phyloP scores from a whole-genome alignment of 2,113 vertebrate species.

The Terrapene triunguis region DNA sequence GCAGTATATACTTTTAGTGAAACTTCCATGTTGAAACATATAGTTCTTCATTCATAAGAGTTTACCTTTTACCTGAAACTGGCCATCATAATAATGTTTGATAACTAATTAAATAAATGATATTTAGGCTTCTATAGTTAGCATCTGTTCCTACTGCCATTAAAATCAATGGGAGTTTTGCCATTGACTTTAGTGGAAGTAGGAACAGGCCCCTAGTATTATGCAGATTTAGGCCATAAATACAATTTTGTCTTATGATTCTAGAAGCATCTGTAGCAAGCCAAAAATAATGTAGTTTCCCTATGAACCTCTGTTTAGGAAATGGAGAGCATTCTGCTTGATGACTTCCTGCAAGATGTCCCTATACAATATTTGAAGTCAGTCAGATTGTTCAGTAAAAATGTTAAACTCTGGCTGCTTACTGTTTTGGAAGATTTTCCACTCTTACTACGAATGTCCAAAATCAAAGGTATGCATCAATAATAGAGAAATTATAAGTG shows the following conservation, averaged over 20 bases:
- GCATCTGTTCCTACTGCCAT: neutral
- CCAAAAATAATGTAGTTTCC: neutral
- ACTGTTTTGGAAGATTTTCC: conserved; percentile 71
- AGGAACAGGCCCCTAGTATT: neutral
- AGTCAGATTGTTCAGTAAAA: conserved; percentile 75
- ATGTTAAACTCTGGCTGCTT: conserved; percentile 71
- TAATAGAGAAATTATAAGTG: neutral
- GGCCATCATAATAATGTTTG: neutral
- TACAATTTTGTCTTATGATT: neutral
- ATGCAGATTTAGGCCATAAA: neutral
- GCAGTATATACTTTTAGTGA: neutral
- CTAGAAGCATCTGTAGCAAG: neutral
- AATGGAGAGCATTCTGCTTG: conserved; percentile 75
- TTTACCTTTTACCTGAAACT: neutral
- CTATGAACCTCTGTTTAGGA: conserved; percentile 53
- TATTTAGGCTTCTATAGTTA: accelerated
- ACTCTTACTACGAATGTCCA: conserved; percentile 59
- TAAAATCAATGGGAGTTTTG: neutral
- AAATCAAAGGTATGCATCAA: conserved; percentile 69
- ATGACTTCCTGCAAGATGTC: conserved; percentile 76
- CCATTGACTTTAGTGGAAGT: neutral
- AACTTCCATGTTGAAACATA: neutral
- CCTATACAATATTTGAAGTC: conserved; percentile 70
- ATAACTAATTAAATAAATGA: neutral
- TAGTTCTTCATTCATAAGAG: conserved; percentile 7